Evolutionary conservation across 2,797 vertebrate genomes (phyloP), one percentile per base, ranked within the genome.

Genomic region (Todus mexicanus): DNA sequence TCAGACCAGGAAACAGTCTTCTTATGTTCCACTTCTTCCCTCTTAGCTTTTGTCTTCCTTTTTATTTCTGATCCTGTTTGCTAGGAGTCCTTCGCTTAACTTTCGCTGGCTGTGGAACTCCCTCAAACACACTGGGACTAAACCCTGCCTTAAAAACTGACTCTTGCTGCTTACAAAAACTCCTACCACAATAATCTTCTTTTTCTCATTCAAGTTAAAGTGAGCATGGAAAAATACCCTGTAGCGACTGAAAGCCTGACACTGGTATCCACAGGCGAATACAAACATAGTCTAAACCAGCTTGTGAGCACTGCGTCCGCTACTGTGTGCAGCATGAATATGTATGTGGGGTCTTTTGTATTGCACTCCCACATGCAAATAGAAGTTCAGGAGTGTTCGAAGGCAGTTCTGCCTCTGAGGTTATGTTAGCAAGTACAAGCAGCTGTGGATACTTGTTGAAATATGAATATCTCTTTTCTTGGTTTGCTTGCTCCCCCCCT

Each of bases 401-500:
- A 68, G 53, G 66, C 76, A 84, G 38, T 27, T 78, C 88, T 86
- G 83, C 57, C 72, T 74, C 59, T 18, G n/a, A 70, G 64, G 18
- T 53, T 69, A 21, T 4, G 22, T 54, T 80, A 53, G 51, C 42
- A 60, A 56, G 68, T 43, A 22, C 27, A 59, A 80, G 84, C 38
- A 75, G 76, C 84, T 76, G 29, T 22, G 60, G 54, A 74, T 69
- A 38, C 72, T 91, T 83, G 63, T 15, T 87, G 82, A 70, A 75
- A 72, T 43, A 11, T 21, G 33, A 85, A 72, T 95, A 63, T 84
- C 26, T n/a, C 83, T 63, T 95, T 93, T 69, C 87, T 78, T 78
- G 92, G 92, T 64, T 95, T 91, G 57, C 93, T 96, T 95, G 92
- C 96, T 94, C 92, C 94, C 94, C 94, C 82, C 59, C 4, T 95